These are phyloP conservation scores for Drosophila trichaetosa DNA, from an alignment of 2,888 invertebrate species.

Conservation along the genomic window DNA sequence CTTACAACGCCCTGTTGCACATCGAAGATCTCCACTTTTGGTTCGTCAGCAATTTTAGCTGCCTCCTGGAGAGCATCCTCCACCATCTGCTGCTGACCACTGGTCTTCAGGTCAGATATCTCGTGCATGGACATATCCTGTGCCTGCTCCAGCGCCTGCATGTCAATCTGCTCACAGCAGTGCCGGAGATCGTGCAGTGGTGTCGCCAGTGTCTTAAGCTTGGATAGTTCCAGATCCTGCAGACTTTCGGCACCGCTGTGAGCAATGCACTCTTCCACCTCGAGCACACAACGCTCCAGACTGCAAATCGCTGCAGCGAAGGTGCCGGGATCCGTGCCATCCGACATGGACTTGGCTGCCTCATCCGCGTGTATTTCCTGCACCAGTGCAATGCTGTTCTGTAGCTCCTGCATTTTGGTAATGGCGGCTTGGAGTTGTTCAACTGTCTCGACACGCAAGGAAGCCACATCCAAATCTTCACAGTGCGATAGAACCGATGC, in stretches of 20 bases:
- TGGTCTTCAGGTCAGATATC: conserved; percentile 87
- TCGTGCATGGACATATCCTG: conserved; percentile 87
- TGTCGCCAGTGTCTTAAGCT: conserved; percentile 70
- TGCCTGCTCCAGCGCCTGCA: conserved; percentile 84
- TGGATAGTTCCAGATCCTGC: conserved; percentile 59
- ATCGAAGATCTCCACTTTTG: conserved; percentile 51
- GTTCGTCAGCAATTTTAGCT: conserved; percentile 39
- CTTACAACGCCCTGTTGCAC: conserved; percentile 67
- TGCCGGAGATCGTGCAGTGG: conserved; percentile 81
- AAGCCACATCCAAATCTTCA: conserved; percentile 69
- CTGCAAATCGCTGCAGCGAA: conserved; percentile 82
- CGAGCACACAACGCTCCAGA: conserved; percentile 78
- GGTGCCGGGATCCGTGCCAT: conserved; percentile 76
- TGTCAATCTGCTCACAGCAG: conserved; percentile 79
- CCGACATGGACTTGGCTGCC: conserved; percentile 77
- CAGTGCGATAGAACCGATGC: conserved; percentile 77
- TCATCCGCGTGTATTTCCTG: conserved; percentile 82
- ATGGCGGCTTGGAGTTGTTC: conserved; percentile 76
- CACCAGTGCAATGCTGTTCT: conserved; percentile 83
- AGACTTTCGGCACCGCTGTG: conserved; percentile 65
- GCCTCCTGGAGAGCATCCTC: conserved; percentile 36
- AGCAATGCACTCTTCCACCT: conserved; percentile 78
- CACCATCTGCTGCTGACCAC: conserved; percentile 64
- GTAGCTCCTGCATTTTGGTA: conserved; percentile 84
- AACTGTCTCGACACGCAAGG: conserved; percentile 60